Evolutionary conservation across 2,888 invertebrate genomes (phyloP).

Genomic region (Drosophila ezoana): DNA sequence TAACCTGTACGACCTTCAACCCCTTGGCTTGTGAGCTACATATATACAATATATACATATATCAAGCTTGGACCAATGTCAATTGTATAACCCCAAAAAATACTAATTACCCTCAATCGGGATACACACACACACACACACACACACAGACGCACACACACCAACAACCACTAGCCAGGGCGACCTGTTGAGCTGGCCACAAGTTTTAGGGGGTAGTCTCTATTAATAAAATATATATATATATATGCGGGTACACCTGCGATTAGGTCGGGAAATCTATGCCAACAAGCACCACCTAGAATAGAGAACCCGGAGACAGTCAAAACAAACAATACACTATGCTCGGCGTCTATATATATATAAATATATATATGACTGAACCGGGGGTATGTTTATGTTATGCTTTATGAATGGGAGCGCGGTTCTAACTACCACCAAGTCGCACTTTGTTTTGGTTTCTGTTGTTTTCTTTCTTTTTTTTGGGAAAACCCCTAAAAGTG

Average conservation of each 20-base stretch:
- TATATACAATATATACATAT: background rate
- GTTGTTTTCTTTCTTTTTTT: slow-evolving; percentile 34
- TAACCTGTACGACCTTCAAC: slow-evolving; percentile 47
- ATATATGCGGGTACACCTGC: slow-evolving; percentile 48
- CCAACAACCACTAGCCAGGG: slow-evolving; percentile 49
- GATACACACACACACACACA: slow-evolving; percentile 2
- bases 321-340: slow-evolving; percentile 48
- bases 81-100: slow-evolving; percentile 53
- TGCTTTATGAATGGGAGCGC: slow-evolving; percentile 76
- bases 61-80: slow-evolving; percentile 57
- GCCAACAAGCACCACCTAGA: slow-evolving; percentile 56
- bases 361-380: slow-evolving; percentile 15
- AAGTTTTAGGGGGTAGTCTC: slow-evolving; percentile 59
- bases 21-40: slow-evolving; percentile 13
- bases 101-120: slow-evolving; percentile 61
- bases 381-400: slow-evolving; percentile 74
- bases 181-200: slow-evolving; percentile 62
- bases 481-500: slow-evolving; percentile 78
- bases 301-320: slow-evolving; percentile 30
- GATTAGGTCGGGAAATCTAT: slow-evolving; percentile 57
- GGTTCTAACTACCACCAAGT: slow-evolving; percentile 74
- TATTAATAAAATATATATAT: slow-evolving; percentile 32
- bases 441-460: slow-evolving; percentile 72
- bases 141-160: slow-evolving; percentile 22
- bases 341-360: slow-evolving; percentile 24